phyloP scores from a whole-genome alignment of 2,113 vertebrate species.

The Holacanthus passer region DNA sequence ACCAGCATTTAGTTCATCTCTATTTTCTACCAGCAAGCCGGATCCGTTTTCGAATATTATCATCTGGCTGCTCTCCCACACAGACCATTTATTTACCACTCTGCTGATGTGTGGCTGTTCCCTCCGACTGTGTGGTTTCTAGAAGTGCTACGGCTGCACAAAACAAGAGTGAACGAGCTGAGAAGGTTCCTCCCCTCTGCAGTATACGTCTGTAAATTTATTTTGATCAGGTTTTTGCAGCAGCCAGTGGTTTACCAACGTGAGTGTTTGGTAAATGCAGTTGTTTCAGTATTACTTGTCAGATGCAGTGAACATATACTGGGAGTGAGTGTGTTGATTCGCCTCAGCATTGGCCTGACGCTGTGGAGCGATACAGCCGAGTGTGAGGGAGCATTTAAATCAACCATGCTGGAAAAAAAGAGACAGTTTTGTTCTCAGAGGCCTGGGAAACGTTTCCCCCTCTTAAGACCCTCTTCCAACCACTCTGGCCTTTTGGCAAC shows the following conservation, averaged over 20 bases:
- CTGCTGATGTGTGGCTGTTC: slow-evolving; percentile 7
- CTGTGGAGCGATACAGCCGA: slow-evolving; percentile 17
- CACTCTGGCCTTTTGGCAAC: slow-evolving; percentile 75
- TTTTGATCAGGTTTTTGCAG: not conserved
- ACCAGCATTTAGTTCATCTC: slow-evolving; percentile 21
- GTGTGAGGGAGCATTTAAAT: slow-evolving; percentile 58
- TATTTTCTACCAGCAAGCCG: not conserved
- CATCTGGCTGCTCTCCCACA: slow-evolving; percentile 18
- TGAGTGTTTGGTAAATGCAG: not conserved
- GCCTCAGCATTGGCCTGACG: slow-evolving; percentile 2
- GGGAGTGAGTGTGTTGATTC: slow-evolving; percentile 10
- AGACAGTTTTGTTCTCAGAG: slow-evolving; percentile 69
- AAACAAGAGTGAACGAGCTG: slow-evolving; percentile 15
- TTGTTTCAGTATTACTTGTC: not conserved
- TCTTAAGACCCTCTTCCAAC: slow-evolving; percentile 60
- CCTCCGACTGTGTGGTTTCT: not conserved
- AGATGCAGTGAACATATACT: not conserved
- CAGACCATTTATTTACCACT: slow-evolving; percentile 19
- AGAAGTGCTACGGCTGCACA: not conserved
- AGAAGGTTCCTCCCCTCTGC: not conserved
- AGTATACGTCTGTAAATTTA: not conserved
- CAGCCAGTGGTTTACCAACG: not conserved
- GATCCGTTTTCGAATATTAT: slow-evolving; percentile 33
- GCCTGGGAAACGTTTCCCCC: slow-evolving; percentile 75
- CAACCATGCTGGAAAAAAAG: slow-evolving; percentile 51